phyloP scores from a whole-genome alignment of 1,140 invertebrate species.

The Listronotus bonariensis region DNA sequence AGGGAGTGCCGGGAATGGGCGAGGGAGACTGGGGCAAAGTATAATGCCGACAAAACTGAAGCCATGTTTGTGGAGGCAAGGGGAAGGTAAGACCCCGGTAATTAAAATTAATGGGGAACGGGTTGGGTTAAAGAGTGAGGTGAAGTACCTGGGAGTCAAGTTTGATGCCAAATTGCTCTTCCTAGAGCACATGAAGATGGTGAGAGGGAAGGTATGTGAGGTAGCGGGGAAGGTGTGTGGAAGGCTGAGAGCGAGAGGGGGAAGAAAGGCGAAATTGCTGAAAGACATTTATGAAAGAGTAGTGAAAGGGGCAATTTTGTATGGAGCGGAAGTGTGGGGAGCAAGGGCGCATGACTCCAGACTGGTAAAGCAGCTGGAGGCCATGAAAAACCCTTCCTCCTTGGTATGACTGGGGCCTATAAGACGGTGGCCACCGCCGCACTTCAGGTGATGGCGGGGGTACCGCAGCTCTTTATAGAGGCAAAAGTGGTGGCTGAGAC shows the following conservation, averaged over 20 bases:
- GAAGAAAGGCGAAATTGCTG: constrained; percentile 19
- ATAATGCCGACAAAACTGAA: constrained; percentile 37
- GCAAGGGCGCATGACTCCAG: constrained; percentile 6
- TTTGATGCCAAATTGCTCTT: constrained; percentile 29
- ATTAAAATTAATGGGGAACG: constrained; percentile 13
- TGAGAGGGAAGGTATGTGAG: constrained; percentile 8
- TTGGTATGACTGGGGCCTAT: constrained; percentile 25
- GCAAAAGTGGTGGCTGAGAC: background rate
- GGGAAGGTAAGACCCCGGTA: constrained; percentile 29
- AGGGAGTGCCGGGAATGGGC: background rate
- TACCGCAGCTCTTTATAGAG: constrained; percentile 29
- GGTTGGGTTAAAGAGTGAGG: background rate
- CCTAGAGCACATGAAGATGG: constrained; percentile 28
- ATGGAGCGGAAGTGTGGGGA: constrained; percentile 36
- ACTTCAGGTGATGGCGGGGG: constrained; percentile 31
- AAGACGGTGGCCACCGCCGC: constrained; percentile 27
- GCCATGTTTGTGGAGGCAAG: constrained; percentile 24
- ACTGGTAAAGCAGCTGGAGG: constrained; percentile 25
- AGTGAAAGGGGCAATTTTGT: constrained; percentile 30
- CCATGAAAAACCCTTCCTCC: constrained; percentile 31
- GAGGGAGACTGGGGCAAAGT: constrained; percentile 12
- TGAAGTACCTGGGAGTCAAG: constrained; percentile 37
- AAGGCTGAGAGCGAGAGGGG: constrained; percentile 28
- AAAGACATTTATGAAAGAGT: constrained; percentile 32
- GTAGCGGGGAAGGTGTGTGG: constrained; percentile 8